phyloP scores from a whole-genome alignment of 2,113 vertebrate species.

The Dolichotis patagonum region DNA sequence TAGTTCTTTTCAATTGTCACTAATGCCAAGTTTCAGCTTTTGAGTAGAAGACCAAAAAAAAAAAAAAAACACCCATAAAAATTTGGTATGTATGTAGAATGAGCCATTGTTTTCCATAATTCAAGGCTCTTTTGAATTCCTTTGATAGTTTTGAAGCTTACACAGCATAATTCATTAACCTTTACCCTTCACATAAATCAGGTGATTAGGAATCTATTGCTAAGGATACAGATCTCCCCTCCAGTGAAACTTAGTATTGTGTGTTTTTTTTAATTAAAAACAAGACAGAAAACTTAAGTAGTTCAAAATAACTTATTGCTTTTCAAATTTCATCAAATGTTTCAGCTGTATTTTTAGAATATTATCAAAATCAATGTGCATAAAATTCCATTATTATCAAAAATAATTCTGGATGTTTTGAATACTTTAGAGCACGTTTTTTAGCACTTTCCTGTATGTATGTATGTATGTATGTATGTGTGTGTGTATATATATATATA shows the following conservation, averaged over 20 bases:
- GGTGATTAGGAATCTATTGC: conserved; percentile 73
- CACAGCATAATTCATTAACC: conserved; percentile 84
- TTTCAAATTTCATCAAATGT: conserved; percentile 50
- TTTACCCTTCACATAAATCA: conserved; percentile 81
- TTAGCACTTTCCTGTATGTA: background rate
- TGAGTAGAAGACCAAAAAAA: conserved; percentile 83
- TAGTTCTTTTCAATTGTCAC: conserved; percentile 88
- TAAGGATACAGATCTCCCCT: conserved; percentile 59
- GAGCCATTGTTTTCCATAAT: conserved; percentile 83
- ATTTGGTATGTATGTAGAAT: conserved; percentile 75
- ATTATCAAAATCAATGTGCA: conserved; percentile 28
- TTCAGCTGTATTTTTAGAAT: conserved; percentile 58
- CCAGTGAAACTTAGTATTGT: conserved; percentile 58
- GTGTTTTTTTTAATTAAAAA: conserved; percentile 37
- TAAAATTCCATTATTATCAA: conserved; percentile 60
- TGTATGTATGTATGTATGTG: background rate
- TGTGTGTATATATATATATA: background rate
- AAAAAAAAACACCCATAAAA: conserved; percentile 77
- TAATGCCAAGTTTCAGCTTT: conserved; percentile 87
- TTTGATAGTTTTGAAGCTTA: conserved; percentile 80
- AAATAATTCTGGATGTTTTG: conserved; percentile 54
- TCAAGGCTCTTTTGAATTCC: conserved; percentile 79
- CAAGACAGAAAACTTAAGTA: background rate
- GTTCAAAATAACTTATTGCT: conserved; percentile 55
- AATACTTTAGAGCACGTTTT: conserved; percentile 30